Base-by-base conservation (phyloP, 2,888 invertebrate genomes). In the Mythimna loreyi region DNA sequence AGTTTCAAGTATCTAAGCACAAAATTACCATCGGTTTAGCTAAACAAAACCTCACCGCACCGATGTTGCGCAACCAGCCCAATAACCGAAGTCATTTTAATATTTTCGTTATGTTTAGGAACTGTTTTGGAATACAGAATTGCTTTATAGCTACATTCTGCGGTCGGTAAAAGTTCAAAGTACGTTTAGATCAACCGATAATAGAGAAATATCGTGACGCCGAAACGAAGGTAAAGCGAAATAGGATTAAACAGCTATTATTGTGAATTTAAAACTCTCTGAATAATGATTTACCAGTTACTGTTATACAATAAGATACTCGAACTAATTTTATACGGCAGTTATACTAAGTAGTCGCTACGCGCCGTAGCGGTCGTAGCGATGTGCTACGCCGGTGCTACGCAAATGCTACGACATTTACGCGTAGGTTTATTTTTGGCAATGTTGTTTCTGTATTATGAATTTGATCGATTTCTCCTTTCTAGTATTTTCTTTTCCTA, bases 131-230 rank as follows among this genome's bases (percentile, higher is more conserved):
- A 80, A 84, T 85, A 82, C 74, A 43, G 66, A 83, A 85, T 83
- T 85, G 71, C 84, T 86, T 84, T 86, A 87, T 75, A 68, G 78
- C 77, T 69, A 82, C 80, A 82, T 79, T 86, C 81, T 67, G 67
- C 65, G 83, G 81, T 83, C 82, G 78, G 80, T 80, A 74, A 85
- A 90, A 90, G 92, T 92, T 92, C 91, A 93, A 90, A 89, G 91
- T 87, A 91, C 90, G 87, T 85, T 87, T 69, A 88, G 93, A 94
- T 94, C 86, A 86, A 85, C 86, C 91, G 94, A 94, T 93, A 91
- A 90, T 80, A 72, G 40, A 60, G 67, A 72, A 85, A 85, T 88
- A 80, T 85, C 88, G 90, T 84, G 84, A 78, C 72, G 78, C 59
- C 63, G 69, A 68, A 55, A 60, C 67, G 55, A 28, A 75, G 33